phyloP scores from a whole-genome alignment of 1,140 invertebrate genomes.

The Caerostris darwini region DNA sequence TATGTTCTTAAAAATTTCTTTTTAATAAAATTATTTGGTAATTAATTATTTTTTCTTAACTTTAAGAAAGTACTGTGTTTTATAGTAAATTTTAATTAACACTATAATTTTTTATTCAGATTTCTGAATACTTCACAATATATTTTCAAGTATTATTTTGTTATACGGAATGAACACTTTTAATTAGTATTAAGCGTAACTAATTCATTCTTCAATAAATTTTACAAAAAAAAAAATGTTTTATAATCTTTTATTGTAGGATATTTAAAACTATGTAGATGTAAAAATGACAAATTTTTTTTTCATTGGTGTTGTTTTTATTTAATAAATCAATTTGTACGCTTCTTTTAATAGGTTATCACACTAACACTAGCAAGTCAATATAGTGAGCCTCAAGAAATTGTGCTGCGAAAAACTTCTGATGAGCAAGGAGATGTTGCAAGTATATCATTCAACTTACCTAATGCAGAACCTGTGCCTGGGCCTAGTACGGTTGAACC shows the following conservation, averaged over 20 bases:
- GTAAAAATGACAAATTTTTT: not conserved
- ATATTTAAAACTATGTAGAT: not conserved
- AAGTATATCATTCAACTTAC: conserved; percentile 78
- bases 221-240: no score
- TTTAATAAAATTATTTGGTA: not conserved
- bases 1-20: no score
- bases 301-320: not conserved
- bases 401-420: conserved; percentile 85
- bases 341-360: conserved; percentile 85
- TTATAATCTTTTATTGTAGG: no score
- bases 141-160: not conserved
- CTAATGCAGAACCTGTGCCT: conserved; percentile 79
- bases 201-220: no score
- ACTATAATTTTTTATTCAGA: no score
- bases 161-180: not conserved
- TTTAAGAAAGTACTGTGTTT: not conserved
- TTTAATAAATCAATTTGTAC: not conserved
- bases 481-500: conserved; percentile 81
- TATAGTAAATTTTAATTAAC: no score
- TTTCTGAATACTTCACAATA: not conserved
- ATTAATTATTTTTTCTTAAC: not conserved
- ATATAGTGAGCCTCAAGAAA: conserved; percentile 88
- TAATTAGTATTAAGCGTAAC: no score
- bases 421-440: conserved; percentile 71
- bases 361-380: conserved; percentile 91